A percentile compares a stretch with the other conserved stretches of the same genome.
Evolutionary conservation across 2,888 invertebrate species (phyloP).

Genomic region (Rotaria socialis): DNA sequence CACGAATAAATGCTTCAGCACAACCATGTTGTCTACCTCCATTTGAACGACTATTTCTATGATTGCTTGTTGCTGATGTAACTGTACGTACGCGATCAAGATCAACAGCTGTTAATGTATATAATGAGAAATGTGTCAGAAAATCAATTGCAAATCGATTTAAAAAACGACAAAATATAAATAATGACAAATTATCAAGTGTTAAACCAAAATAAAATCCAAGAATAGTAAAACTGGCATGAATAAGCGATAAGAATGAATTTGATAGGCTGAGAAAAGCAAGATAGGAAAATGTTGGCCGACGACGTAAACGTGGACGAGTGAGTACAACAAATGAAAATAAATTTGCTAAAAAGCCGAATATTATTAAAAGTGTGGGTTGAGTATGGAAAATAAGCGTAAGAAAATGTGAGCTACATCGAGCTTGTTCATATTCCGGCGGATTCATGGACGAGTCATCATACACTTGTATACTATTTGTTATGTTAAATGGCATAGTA

Average conservation of each 20-base stretch:
- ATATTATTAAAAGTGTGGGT: background rate
- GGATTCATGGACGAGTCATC: background rate
- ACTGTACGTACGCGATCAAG: background rate
- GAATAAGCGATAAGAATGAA: background rate
- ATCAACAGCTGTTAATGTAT: slow-evolving; percentile 12
- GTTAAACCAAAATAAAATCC: background rate
- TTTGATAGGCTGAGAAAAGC: slow-evolving; percentile 48
- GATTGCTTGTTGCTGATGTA: background rate
- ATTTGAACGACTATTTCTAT: background rate
- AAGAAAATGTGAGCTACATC: background rate
- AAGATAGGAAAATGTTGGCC: slow-evolving; percentile 58
- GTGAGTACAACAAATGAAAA: background rate
- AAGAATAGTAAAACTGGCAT: background rate
- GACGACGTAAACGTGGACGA: slow-evolving; percentile 53
- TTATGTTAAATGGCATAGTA: background rate
- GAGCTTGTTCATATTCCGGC: background rate
- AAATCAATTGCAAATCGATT: background rate
- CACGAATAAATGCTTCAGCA: background rate
- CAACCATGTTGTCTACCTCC: background rate
- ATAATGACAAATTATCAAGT: background rate
- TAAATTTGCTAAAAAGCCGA: background rate
- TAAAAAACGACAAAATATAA: background rate
- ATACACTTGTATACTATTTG: background rate
- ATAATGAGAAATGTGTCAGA: slow-evolving; percentile 10
- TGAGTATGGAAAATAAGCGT: background rate